These are phyloP conservation scores for Chirona hameri DNA, from an alignment of 2,888 invertebrate species.

Conservation along the genomic window DNA sequence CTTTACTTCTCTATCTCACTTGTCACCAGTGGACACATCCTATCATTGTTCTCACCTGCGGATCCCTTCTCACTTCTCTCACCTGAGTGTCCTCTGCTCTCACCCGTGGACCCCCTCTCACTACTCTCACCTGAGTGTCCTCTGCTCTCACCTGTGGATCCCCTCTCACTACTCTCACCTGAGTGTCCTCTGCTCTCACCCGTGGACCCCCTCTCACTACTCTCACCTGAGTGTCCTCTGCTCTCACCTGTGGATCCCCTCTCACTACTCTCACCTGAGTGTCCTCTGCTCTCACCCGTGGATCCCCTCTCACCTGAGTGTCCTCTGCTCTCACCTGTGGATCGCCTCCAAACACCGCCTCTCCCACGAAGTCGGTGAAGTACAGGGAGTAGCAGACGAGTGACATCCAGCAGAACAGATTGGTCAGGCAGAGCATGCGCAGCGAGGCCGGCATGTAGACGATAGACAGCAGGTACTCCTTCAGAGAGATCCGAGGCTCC, in stretches of 20 bases:
- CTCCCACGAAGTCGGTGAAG: constrained; percentile 94
- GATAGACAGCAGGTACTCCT: constrained; percentile 82
- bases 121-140: too few relatives aligned
- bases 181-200: too few relatives aligned
- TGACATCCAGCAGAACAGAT: constrained; percentile 97
- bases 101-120: too few relatives aligned
- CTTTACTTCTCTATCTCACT: too few relatives aligned
- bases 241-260: too few relatives aligned
- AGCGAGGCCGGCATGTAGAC: constrained; percentile 85
- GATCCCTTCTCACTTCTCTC: not conserved
- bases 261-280: not conserved
- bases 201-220: not conserved
- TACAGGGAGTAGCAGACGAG: constrained; percentile 94
- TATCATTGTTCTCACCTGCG: not conserved
- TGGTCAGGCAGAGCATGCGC: constrained; percentile 81
- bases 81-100: too few relatives aligned
- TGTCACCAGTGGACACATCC: too few relatives aligned
- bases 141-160: too few relatives aligned
- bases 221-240: not conserved
- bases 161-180: constrained; percentile 63
- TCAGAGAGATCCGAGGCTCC: constrained; percentile 47
- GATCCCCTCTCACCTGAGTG: not conserved
- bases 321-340: constrained; percentile 61
- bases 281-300: too few relatives aligned
- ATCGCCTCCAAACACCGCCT: constrained; percentile 81